Conservation (phyloP, 1,140 invertebrate species). For the Chrysopa pallens region DNA sequence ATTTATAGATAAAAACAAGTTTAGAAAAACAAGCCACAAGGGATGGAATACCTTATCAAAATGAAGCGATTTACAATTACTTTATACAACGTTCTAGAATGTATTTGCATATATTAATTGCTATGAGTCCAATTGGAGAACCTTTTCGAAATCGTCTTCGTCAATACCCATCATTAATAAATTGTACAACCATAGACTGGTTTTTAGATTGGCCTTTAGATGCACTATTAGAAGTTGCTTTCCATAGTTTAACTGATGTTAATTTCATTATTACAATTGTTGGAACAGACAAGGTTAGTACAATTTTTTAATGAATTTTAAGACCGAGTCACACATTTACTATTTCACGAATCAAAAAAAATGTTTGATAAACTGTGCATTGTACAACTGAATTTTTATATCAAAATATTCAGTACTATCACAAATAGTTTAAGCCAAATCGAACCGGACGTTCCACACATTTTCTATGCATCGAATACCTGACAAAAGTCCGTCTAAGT, state of each 20-base stretch:
- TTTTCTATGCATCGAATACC: background rate
- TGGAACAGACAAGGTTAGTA: constrained; percentile 26
- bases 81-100: constrained; percentile 55
- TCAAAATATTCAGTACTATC: too few species aligned
- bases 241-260: constrained; percentile 46
- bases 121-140: constrained; percentile 74
- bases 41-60: constrained; percentile 41
- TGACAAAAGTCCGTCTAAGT: background rate
- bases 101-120: constrained; percentile 66
- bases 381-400: too few species aligned
- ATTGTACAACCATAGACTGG: constrained; percentile 77
- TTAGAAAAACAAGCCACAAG: constrained; percentile 44
- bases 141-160: constrained; percentile 56
- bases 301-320: background rate
- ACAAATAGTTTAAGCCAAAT: too few species aligned
- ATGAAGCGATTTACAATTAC: constrained; percentile 49
- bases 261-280: constrained; percentile 45
- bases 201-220: constrained; percentile 72
- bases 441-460: background rate
- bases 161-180: constrained; percentile 70
- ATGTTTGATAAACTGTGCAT: too few species aligned
- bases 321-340: too few species aligned
- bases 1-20: constrained; percentile 43
- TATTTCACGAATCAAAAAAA: background rate
- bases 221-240: constrained; percentile 67